Conservation (phyloP, 2,888 invertebrate species). For the Teleiodes luculella region DNA sequence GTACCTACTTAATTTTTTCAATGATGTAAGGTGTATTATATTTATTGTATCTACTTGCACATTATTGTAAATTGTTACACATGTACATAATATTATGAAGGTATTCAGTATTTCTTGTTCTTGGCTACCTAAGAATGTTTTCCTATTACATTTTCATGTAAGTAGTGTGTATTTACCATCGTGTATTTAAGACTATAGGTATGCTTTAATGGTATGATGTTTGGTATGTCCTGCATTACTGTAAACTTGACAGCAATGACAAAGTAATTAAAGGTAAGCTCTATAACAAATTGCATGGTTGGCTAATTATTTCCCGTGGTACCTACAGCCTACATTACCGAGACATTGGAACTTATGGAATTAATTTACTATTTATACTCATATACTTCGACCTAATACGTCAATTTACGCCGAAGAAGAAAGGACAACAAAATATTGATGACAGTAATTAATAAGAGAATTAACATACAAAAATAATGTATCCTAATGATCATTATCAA, state of each 20-base stretch:
- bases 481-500: no score
- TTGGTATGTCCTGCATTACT: constrained; percentile 25
- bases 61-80: neutral
- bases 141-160: neutral
- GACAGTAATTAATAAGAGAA: no score
- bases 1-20: neutral
- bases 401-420: no score
- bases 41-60: neutral
- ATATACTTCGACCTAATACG: no score
- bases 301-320: constrained; percentile 15
- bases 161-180: neutral
- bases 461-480: no score
- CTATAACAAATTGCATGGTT: constrained; percentile 10
- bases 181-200: neutral
- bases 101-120: neutral
- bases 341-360: constrained; percentile 14
- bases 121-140: constrained; percentile 24
- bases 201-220: constrained; percentile 4
- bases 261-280: constrained; percentile 23
- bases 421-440: no score
- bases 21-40: neutral
- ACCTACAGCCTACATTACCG: no score
- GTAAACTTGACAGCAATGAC: constrained; percentile 27
- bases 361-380: neutral
- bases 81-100: neutral